A percentile compares a stretch with the other conserved stretches of the same genome.
These are phyloP conservation scores for Sinonovacula constricta DNA, from an alignment of 1,140 invertebrate genomes.

Conservation along the genomic window DNA sequence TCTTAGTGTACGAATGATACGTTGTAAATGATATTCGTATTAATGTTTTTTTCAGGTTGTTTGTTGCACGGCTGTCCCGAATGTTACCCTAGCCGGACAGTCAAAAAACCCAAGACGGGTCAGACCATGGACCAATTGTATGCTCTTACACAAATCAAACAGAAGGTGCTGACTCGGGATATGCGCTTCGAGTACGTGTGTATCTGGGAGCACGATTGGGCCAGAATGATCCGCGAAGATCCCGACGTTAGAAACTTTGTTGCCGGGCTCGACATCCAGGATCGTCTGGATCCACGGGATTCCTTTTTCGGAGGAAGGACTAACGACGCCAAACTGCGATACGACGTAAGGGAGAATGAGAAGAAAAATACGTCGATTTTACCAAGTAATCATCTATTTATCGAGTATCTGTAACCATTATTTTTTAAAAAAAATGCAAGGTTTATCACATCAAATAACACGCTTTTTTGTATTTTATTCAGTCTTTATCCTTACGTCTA, in stretches of 20 bases:
- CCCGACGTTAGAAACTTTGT: slow-evolving; percentile 4
- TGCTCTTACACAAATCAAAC: not conserved
- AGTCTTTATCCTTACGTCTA: too few relatives aligned
- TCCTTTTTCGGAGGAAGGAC: slow-evolving; percentile 3
- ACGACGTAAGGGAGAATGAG: not conserved
- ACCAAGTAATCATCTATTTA: not conserved
- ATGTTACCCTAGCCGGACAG: not conserved
- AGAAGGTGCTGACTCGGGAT: not conserved
- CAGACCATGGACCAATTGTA: slow-evolving; percentile 28
- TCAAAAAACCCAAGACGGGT: not conserved
- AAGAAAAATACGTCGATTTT: slow-evolving; percentile 6
- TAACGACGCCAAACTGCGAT: slow-evolving; percentile 4
- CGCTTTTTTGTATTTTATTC: not conserved
- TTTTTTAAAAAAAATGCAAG: not conserved
- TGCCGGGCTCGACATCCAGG: not conserved
- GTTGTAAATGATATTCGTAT: too few relatives aligned
- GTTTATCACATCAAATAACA: not conserved
- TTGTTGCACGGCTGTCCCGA: slow-evolving; percentile 4
- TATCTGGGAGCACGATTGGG: slow-evolving; percentile 28
- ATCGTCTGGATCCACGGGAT: slow-evolving; percentile 24
- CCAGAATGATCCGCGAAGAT: not conserved
- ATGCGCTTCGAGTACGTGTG: slow-evolving; percentile 24
- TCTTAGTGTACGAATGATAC: too few relatives aligned
- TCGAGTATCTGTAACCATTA: not conserved
- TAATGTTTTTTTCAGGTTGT: too few relatives aligned